phyloP scores from a whole-genome alignment of 2,888 invertebrate genomes.

The Tetragonula carbonaria region DNA sequence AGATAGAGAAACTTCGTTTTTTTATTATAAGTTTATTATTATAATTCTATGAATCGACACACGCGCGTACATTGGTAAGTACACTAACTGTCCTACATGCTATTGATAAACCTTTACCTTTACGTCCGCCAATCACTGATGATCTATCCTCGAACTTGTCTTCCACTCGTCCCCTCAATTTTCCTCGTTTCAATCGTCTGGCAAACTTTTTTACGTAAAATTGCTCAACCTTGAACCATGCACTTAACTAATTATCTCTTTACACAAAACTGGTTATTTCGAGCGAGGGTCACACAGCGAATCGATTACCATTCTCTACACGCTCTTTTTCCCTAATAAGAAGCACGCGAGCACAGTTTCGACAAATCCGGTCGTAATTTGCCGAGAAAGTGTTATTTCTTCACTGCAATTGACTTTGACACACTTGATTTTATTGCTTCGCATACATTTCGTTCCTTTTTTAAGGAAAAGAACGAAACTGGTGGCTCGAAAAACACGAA shows the following conservation, averaged over 20 bases:
- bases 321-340: neutral
- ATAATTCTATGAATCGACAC: neutral
- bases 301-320: slow-evolving; percentile 3
- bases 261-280: neutral
- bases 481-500: neutral
- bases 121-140: no score
- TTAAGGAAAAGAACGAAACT: neutral
- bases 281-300: neutral
- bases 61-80: neutral
- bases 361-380: neutral
- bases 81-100: neutral
- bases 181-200: neutral
- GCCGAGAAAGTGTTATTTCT: neutral
- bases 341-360: neutral
- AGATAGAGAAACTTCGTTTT: neutral
- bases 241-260: neutral
- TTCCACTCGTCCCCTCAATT: neutral
- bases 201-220: neutral
- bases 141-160: neutral
- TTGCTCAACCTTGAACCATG: neutral
- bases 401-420: neutral
- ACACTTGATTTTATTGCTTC: neutral
- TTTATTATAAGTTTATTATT: no score
- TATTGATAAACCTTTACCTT: neutral
- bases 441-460: neutral